Evolutionary conservation across 2,888 invertebrate species (phyloP).

Genomic region (Cerastoderma edule): DNA sequence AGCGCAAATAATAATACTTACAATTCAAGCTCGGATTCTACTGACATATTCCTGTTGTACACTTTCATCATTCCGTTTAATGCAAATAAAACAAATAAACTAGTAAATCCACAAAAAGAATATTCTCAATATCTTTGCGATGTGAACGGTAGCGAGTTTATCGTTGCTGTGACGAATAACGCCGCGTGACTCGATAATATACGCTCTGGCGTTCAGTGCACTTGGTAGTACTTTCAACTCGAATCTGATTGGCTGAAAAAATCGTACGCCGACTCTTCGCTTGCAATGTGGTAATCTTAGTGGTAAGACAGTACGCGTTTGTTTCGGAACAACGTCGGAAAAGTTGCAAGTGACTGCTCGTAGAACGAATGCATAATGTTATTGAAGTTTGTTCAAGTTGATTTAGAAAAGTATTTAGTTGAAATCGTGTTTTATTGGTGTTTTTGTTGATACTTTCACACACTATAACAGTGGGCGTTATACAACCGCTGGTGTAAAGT

Average conservation of each 20-base stretch:
- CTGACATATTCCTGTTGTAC: constrained; percentile 48
- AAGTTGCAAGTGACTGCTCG: too few relatives aligned
- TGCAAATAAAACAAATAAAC: background rate
- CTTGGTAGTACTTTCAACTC: constrained; percentile 32
- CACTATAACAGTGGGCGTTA: too few relatives aligned
- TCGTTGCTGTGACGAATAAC: constrained; percentile 28
- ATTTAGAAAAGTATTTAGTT: too few relatives aligned
- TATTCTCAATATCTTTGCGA: background rate
- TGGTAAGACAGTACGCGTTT: background rate
- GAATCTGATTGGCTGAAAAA: constrained; percentile 42
- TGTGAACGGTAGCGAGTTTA: background rate
- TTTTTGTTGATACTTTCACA: too few relatives aligned
- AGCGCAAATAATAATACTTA: constrained; percentile 34
- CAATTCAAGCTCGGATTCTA: constrained; percentile 47
- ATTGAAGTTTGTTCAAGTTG: too few relatives aligned
- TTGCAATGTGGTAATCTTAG: background rate
- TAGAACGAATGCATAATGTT: too few relatives aligned
- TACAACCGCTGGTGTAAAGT: too few relatives aligned
- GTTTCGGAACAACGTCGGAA: too few relatives aligned
- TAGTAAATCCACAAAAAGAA: background rate
- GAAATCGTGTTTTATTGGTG: too few relatives aligned
- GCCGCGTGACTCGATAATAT: constrained; percentile 33
- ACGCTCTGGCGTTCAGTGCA: too few relatives aligned
- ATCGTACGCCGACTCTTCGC: constrained; percentile 7
- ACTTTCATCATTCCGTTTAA: constrained; percentile 32